phyloP scores from a whole-genome alignment of 53 echinoderm and acorn worm species.

The Echinarachnius parma region DNA sequence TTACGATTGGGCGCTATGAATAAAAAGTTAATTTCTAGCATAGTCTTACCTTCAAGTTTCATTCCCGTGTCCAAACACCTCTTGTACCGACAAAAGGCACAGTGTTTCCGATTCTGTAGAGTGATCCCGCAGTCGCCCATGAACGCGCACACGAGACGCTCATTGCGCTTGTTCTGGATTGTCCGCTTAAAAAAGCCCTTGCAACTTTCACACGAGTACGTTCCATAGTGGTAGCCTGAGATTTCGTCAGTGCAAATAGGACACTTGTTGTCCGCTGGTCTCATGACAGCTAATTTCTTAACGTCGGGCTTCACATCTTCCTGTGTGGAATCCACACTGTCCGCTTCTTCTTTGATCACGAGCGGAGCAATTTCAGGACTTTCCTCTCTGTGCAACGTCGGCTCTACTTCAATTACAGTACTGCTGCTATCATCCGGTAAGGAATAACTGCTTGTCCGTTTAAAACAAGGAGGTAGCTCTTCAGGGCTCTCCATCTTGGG shows the following conservation, averaged over 20 bases:
- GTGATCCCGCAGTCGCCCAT: constrained; percentile 53
- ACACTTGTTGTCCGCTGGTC: constrained; percentile 70
- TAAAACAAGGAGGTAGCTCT: too few relatives aligned
- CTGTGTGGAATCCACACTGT: not conserved
- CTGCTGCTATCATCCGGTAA: too few relatives aligned
- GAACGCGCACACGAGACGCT: constrained; percentile 59
- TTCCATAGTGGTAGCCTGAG: constrained; percentile 96
- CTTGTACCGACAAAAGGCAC: constrained; percentile 77
- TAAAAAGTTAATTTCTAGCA: too few relatives aligned
- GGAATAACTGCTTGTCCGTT: too few relatives aligned
- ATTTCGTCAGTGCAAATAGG: constrained; percentile 73
- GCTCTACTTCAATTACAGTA: too few relatives aligned
- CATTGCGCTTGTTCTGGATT: constrained; percentile 73
- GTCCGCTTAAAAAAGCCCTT: constrained; percentile 94
- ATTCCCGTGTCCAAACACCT: constrained; percentile 79
- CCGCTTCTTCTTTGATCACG: not conserved
- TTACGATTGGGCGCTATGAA: too few relatives aligned
- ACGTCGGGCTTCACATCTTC: not conserved
- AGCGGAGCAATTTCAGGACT: too few relatives aligned
- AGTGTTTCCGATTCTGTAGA: constrained; percentile 75
- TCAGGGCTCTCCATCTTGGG: too few relatives aligned
- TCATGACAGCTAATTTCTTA: not conserved
- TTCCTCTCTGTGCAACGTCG: too few relatives aligned
- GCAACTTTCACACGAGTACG: constrained; percentile 89
- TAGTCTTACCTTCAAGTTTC: constrained; percentile 81